These are phyloP conservation scores for Notothenia rossii DNA, from an alignment of 2,113 vertebrate genomes.

Conservation along the genomic window DNA sequence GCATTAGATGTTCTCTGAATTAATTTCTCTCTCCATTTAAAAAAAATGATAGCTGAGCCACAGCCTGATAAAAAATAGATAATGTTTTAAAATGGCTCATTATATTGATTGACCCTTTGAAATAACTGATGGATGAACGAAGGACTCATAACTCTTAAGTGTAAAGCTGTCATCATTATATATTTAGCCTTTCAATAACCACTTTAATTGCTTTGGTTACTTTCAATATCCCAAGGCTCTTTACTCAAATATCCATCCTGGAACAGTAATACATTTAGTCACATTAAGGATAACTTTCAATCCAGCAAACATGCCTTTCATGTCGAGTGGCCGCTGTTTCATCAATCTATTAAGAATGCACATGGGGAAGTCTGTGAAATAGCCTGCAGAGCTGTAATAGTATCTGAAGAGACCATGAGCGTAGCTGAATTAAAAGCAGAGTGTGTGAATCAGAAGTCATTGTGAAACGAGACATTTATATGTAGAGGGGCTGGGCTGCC, in stretches of 20 bases:
- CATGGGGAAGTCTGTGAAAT: constrained; percentile 19
- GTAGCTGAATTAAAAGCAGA: constrained; percentile 25
- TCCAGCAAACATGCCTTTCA: constrained; percentile 24
- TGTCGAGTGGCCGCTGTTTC: constrained; percentile 8
- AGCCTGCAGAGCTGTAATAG: constrained; percentile 14
- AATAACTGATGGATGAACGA: constrained; percentile 1
- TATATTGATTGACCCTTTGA: not conserved
- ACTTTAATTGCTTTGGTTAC: constrained; percentile 22
- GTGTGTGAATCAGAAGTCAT: constrained; percentile 61
- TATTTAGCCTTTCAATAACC: constrained; percentile 16
- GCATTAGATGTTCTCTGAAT: not conserved
- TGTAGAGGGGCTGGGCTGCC: constrained; percentile 50
- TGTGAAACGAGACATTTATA: constrained; percentile 50
- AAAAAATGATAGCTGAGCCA: not conserved
- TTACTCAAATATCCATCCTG: constrained; percentile 23
- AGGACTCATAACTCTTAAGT: not conserved
- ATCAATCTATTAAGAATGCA: constrained; percentile 33
- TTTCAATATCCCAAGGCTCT: not conserved
- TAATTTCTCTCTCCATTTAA: not conserved
- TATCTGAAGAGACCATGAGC: constrained; percentile 43
- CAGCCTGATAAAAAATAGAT: not conserved
- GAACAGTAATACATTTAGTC: constrained; percentile 24
- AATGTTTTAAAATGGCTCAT: not conserved
- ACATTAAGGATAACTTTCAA: constrained; percentile 43
- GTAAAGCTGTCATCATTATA: not conserved